Base-by-base conservation (phyloP, 53 echinoderm and acorn worm genomes). In the Astropecten irregularis region DNA sequence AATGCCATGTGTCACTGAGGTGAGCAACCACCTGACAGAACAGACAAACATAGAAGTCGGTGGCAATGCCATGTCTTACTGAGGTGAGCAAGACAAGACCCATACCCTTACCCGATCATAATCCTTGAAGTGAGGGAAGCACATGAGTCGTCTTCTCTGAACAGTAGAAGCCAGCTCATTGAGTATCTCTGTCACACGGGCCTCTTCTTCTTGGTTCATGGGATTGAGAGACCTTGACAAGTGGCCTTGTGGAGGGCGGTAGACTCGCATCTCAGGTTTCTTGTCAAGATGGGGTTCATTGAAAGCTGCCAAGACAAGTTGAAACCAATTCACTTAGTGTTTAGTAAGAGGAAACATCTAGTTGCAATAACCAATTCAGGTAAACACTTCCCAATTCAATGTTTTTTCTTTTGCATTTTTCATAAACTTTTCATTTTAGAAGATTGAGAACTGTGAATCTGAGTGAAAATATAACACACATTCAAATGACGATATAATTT, bases 241-340 rank as follows among this genome's bases (percentile, higher is more conserved):
- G 16, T 92, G 92, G 1, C 97, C 97, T 10, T 82, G 91, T 21
- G 94, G 93, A 9, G 97, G 97, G 15, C 97, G 89, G 42, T 92
- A 85, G 38, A 96, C 93, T 9, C 92, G 90, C 27, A 86, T 76
- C 63, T 89, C 83, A 42, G 97, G 97, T n/a, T 96, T 96, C 90
- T 94, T 96, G 69, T 96, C 97, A 38, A 96, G 85, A 62, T 96
- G 83, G 14, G 97, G 97, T 30, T 96, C 94, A 61, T 94, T 96
- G 40, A 96, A 96, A 52, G 97, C 97, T 96, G 89, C 9, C 42
- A 42, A n/a, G n/a, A n/a, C 56, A 23, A 56, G 28, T 9, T 26
- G 28, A 73, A 21, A 37, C 20, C 16, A 60, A 79, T 36, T 4
- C 4, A 32, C 18, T 70, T 40, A 19, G n/a, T 46, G 28, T 28